Conservation (phyloP, 2,113 vertebrate species). For the Stegostoma tigrinum region DNA sequence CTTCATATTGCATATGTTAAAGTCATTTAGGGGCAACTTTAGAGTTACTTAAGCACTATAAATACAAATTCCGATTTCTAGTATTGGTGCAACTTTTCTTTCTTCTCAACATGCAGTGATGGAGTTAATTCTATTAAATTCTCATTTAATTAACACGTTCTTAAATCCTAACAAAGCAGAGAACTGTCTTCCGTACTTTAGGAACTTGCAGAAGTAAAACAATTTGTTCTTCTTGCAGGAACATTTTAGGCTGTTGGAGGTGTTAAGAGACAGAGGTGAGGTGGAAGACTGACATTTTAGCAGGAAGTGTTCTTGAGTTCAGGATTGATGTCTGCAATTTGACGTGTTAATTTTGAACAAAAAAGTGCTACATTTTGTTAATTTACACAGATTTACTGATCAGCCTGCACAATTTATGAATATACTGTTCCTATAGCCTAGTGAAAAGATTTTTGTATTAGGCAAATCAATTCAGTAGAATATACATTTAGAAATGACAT, state of each 20-base stretch:
- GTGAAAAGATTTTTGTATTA: background rate
- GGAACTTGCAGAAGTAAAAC: background rate
- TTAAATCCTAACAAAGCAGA: background rate
- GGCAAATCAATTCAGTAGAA: background rate
- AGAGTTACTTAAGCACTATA: background rate
- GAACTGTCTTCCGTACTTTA: background rate
- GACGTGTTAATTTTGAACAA: slow-evolving; percentile 9
- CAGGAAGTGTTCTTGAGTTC: background rate
- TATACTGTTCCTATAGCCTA: background rate
- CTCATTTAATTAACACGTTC: background rate
- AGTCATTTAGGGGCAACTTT: background rate
- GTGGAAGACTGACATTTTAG: background rate
- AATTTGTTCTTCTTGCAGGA: slow-evolving; percentile 12
- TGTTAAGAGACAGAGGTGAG: background rate
- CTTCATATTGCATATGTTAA: background rate
- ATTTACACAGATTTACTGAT: background rate
- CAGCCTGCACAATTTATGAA: background rate
- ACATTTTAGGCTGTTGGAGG: slow-evolving; percentile 1
- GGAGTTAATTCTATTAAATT: background rate
- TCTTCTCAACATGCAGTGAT: background rate
- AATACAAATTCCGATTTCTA: background rate
- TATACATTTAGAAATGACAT: background rate
- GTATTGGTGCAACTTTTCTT: background rate
- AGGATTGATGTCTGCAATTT: background rate
- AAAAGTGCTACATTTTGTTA: slow-evolving; percentile 26